phyloP scores from a whole-genome alignment of 1,140 invertebrate species.

The Argopecten irradians region DNA sequence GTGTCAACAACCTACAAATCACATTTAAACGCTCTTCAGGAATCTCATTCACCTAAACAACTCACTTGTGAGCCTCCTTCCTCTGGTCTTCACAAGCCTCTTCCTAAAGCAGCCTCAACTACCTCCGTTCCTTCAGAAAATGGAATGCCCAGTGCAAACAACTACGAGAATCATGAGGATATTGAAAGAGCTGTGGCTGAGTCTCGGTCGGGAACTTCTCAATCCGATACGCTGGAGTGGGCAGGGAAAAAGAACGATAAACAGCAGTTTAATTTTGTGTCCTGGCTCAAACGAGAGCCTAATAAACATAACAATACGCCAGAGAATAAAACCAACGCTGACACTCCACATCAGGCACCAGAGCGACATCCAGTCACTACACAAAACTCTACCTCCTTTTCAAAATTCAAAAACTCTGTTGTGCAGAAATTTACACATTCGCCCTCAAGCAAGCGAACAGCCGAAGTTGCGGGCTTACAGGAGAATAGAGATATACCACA shows the following conservation, averaged over 20 bases:
- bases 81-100: conserved; percentile 68
- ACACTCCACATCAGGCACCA: neutral
- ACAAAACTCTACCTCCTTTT: conserved; percentile 50
- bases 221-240: neutral
- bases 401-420: conserved; percentile 59
- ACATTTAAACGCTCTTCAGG: conserved; percentile 28
- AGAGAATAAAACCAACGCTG: conserved; percentile 32
- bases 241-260: conserved; percentile 45
- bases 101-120: conserved; percentile 45
- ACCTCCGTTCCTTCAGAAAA: neutral
- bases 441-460: conserved; percentile 26
- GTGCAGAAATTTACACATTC: conserved; percentile 60
- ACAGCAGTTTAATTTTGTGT: conserved; percentile 52
- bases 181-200: conserved; percentile 30
- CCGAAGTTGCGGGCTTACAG: conserved; percentile 19
- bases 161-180: conserved; percentile 53
- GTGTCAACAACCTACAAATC: conserved; percentile 24
- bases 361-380: conserved; percentile 42
- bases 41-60: conserved; percentile 66
- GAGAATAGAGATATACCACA: conserved; percentile 17
- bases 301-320: conserved; percentile 42
- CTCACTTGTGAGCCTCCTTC: conserved; percentile 67
- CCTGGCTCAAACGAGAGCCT: conserved; percentile 57
- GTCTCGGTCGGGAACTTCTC: neutral
- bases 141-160: neutral